Evolutionary conservation across 2,113 vertebrate species (phyloP).

Genomic region (Egretta garzetta): DNA sequence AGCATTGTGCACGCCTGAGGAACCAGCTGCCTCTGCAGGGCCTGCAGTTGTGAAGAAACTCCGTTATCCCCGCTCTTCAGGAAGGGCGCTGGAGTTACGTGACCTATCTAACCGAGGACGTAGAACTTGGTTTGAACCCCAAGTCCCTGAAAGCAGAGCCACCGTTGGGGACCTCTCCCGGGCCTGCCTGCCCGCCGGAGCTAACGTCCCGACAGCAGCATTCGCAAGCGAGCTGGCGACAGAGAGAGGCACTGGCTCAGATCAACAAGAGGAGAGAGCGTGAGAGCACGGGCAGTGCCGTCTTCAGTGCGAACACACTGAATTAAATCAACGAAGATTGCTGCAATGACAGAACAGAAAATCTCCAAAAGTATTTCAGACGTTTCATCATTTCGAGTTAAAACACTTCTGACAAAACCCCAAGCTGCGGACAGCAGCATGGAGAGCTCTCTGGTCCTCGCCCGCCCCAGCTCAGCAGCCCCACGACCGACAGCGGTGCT

Average conservation of each 20-base stretch:
- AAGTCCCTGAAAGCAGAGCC: not conserved
- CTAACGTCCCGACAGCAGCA: not conserved
- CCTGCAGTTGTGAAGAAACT: not conserved
- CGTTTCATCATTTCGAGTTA: not conserved
- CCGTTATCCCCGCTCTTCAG: accelerated
- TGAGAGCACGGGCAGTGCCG: not conserved
- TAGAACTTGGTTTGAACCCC: not conserved
- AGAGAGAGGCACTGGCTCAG: not conserved
- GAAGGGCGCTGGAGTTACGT: accelerated
- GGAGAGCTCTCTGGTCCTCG: not conserved
- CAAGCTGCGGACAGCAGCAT: not conserved
- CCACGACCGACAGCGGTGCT: accelerated
- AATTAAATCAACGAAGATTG: not conserved
- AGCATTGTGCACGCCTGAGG: accelerated
- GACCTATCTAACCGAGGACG: accelerated
- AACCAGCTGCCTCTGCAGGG: not conserved
- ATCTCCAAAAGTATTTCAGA: not conserved
- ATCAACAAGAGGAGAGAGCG: not conserved
- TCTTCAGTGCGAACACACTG: not conserved
- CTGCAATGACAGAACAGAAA: not conserved
- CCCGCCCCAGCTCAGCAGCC: not conserved
- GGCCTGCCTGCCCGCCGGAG: accelerated
- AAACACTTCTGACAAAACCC: not conserved
- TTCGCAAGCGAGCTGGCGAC: not conserved
- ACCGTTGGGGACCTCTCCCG: accelerated